Evolutionary conservation across 2,888 invertebrate genomes (phyloP).

Genomic region (Thereva nobilitata): DNA sequence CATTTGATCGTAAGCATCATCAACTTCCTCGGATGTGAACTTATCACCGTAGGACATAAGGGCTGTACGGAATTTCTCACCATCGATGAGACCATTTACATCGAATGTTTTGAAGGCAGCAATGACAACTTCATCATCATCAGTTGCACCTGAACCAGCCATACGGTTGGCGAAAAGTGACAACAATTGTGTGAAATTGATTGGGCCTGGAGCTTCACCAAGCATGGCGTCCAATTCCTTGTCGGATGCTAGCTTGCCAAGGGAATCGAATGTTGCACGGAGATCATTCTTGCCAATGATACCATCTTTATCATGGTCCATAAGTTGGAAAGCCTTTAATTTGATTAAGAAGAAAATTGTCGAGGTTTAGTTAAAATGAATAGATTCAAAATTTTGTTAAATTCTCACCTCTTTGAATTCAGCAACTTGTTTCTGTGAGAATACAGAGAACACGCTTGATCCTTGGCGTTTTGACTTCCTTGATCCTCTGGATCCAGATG

Average conservation of each 20-base stretch:
- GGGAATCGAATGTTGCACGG: conserved; percentile 88
- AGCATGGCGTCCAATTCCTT: conserved; percentile 91
- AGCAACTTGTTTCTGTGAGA: conserved; percentile 93
- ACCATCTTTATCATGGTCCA: conserved; percentile 95
- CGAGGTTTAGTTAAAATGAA: conserved; percentile 7
- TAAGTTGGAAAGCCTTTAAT: conserved; percentile 85
- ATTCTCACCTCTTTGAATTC: conserved; percentile 88
- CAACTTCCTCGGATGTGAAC: conserved; percentile 84
- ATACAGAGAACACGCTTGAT: conserved; percentile 96
- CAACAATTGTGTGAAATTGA: conserved; percentile 94
- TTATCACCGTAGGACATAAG: conserved; percentile 93
- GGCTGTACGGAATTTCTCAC: conserved; percentile 86
- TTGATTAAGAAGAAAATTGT: conserved; percentile 1
- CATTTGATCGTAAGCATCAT: conserved; percentile 92
- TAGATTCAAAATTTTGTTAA: conserved; percentile 1
- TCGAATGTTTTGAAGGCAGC: conserved; percentile 93
- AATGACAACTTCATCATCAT: conserved; percentile 90
- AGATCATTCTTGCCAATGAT: conserved; percentile 88
- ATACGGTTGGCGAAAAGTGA: conserved; percentile 90
- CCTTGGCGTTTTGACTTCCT: conserved; percentile 82
- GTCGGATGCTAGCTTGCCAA: conserved; percentile 86
- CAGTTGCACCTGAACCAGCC: conserved; percentile 84
- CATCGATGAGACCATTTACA: conserved; percentile 84
- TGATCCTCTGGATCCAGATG: conserved; percentile 68
- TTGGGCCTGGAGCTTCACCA: conserved; percentile 84